phyloP scores from a whole-genome alignment of 2,797 vertebrate genomes.

The Hoplostethus atlanticus region DNA sequence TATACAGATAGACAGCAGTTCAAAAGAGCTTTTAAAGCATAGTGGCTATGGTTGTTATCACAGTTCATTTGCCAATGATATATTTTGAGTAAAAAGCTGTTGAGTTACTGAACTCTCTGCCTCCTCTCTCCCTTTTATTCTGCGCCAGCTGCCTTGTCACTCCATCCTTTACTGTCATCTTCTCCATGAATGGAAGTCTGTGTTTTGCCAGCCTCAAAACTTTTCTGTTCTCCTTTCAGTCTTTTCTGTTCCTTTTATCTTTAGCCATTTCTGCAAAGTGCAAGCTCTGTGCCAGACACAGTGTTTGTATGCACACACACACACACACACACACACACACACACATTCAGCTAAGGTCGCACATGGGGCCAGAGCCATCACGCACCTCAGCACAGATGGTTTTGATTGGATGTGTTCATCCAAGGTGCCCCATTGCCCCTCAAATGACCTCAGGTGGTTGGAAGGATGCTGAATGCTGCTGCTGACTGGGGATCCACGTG shows the following conservation, averaged over 20 bases:
- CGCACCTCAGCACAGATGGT: constrained; percentile 38
- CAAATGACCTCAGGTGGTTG: constrained; percentile 39
- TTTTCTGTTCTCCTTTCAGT: constrained; percentile 12
- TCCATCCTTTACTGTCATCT: constrained; percentile 15
- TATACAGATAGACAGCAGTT: not conserved
- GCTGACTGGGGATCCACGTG: no score
- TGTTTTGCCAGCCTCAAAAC: constrained; percentile 7
- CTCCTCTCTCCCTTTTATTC: constrained; percentile 32
- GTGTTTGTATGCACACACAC: constrained; percentile 13
- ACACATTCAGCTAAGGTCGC: constrained; percentile 46
- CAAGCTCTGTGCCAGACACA: not conserved
- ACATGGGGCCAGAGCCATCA: constrained; percentile 32
- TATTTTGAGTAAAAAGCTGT: constrained; percentile 19
- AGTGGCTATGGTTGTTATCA: not conserved
- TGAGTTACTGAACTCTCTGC: constrained; percentile 15
- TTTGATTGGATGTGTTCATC: constrained; percentile 57
- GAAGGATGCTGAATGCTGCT: constrained; percentile 6
- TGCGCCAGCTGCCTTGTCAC: constrained; percentile 27
- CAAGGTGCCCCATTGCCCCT: constrained; percentile 31
- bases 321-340: not conserved
- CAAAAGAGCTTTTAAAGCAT: not conserved
- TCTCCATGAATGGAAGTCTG: constrained; percentile 24
- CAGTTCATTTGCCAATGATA: not conserved
- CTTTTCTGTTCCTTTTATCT: constrained; percentile 46
- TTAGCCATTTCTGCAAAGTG: constrained; percentile 23